phyloP scores from a whole-genome alignment of 1,140 invertebrate species.

The Contarinia nasturtii region DNA sequence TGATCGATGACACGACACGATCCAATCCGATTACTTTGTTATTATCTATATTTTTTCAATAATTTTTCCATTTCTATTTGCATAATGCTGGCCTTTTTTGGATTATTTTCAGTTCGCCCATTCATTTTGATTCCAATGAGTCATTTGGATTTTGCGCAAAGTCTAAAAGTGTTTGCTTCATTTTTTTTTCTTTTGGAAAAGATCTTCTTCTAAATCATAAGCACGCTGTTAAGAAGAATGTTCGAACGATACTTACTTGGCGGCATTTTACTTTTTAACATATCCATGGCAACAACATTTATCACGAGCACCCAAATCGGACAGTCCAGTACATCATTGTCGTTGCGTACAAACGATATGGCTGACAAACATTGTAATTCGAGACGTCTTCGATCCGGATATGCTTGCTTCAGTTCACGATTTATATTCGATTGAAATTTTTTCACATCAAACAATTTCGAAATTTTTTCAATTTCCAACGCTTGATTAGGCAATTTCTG shows the following conservation, averaged over 20 bases:
- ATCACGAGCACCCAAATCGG: constrained; percentile 62
- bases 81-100: too few relatives aligned
- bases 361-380: constrained; percentile 48
- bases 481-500: constrained; percentile 67
- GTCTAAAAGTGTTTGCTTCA: too few relatives aligned
- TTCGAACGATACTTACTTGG: constrained; percentile 22
- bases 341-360: constrained; percentile 46
- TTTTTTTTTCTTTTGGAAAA: too few relatives aligned
- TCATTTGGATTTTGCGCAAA: too few relatives aligned
- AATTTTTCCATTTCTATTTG: too few relatives aligned
- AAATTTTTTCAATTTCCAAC: constrained; percentile 71
- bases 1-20: too few relatives aligned
- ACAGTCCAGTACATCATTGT: constrained; percentile 40
- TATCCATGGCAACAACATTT: constrained; percentile 57
- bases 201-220: too few relatives aligned
- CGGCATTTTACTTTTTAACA: constrained; percentile 45
- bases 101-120: too few relatives aligned
- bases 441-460: constrained; percentile 67
- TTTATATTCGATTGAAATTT: constrained; percentile 52
- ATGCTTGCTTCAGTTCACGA: constrained; percentile 40
- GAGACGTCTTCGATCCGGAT: constrained; percentile 43
- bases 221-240: too few relatives aligned
- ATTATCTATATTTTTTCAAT: too few relatives aligned
- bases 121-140: too few relatives aligned
- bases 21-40: too few relatives aligned